Percentiles rank a stretch among this genome's conserved stretches.
phyloP scores from a whole-genome alignment of 2,113 vertebrate genomes.

The Verasper variegatus region DNA sequence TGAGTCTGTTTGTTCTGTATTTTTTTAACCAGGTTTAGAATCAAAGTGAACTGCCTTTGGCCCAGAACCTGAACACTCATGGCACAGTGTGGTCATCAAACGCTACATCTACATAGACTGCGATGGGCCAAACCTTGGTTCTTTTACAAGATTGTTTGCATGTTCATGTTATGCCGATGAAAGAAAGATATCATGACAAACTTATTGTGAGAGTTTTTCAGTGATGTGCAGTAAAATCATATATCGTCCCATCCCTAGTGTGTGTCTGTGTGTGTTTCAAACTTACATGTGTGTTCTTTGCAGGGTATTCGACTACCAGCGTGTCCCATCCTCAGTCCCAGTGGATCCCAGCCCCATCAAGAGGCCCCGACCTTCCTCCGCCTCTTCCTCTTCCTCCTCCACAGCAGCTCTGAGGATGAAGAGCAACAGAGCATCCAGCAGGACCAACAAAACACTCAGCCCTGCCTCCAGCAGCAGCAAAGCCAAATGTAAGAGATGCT shows the following conservation, averaged over 20 bases:
- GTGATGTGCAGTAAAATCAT: no score
- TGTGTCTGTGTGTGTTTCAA: slow-evolving; percentile 15
- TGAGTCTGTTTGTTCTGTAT: no score
- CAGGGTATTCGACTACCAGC: slow-evolving; percentile 78
- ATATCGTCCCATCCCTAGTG: neutral
- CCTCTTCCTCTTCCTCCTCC: slow-evolving; percentile 51
- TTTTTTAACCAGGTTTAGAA: no score
- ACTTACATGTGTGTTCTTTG: slow-evolving; percentile 6
- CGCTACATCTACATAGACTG: no score
- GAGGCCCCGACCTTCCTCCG: slow-evolving; percentile 51
- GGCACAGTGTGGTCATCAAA: no score
- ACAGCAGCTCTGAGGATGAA: slow-evolving; percentile 48
- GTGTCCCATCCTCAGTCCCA: slow-evolving; percentile 63
- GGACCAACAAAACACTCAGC: slow-evolving; percentile 38
- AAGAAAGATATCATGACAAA: no score
- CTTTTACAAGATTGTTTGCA: no score
- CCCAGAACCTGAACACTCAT: no score
- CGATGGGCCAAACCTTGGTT: no score
- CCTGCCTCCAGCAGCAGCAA: slow-evolving; percentile 35
- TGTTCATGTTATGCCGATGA: no score
- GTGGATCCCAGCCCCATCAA: slow-evolving; percentile 63
- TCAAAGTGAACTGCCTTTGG: no score
- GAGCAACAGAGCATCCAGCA: slow-evolving; percentile 46
- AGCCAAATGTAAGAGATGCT: slow-evolving; percentile 56
- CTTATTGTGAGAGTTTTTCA: no score